Base-by-base conservation (phyloP, 2,797 vertebrate genomes). In the Parambassis ranga region DNA sequence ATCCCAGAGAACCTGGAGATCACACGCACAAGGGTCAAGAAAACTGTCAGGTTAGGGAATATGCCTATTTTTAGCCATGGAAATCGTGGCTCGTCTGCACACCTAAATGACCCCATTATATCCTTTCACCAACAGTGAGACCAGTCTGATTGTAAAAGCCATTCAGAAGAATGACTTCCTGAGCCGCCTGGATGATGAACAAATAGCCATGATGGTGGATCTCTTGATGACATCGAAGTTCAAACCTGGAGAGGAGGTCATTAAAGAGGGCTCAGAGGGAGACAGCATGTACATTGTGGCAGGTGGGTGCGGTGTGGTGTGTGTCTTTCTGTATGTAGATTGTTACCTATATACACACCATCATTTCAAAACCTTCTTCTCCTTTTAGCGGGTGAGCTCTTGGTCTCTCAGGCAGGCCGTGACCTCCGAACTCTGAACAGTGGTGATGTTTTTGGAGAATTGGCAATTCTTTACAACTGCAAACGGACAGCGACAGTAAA, bases 391-490 rank as follows among this genome's bases (percentile, higher is more conserved):
- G 94, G 94, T 0, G 92, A 93, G 50, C 92, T 94, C 2, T 32
- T 43, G 0, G 93, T 94, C 33, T 91, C 77, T 14, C 93, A 94
- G 80, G 80, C 79, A 0, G 90, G 93, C 7, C 81, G 47, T 10
- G 55, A 75, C 10, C 89, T 95, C 5, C 84, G 93, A 63, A 85
- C 69, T 6, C 75, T 95, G 10, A 86, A 38, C 11, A 82, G 68
- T 0, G 94, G 94, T 0, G 93, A 94, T 16, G 86, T 94, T 9
- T 95, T 94, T 5, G 94, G 93, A 22, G 93, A 94, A 66, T 70
- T 94, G 58, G 93, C 93, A 20, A 93, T 94, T 43, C 72, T 95
- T 7, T 95, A 94, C 85, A 92, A 94, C 87, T 94, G 94, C 83
- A 92, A 89, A 76, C 88, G 93, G 64, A 94, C 93, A 0, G 94